Evolutionary conservation across 2,113 vertebrate genomes (phyloP).

Genomic region (Lasiurus cinereus): DNA sequence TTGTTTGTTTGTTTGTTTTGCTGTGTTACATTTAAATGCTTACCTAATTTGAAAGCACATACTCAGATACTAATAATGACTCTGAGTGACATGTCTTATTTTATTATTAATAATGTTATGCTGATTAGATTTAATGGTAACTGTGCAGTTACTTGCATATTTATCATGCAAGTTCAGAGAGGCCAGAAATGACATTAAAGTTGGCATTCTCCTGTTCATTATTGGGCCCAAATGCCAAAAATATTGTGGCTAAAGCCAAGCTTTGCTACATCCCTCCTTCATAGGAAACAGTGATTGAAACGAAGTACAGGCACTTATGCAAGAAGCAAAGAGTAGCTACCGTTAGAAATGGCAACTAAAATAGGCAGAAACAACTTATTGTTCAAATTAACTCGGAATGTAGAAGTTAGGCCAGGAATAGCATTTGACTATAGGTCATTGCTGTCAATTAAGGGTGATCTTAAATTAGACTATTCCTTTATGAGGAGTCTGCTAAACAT

Average conservation of each 20-base stretch:
- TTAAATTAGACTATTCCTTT: neutral
- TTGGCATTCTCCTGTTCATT: neutral
- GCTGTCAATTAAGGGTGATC: neutral
- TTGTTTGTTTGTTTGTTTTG: neutral
- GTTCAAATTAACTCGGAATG: neutral
- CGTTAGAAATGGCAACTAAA: neutral
- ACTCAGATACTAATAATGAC: conserved; percentile 6
- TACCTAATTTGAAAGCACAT: conserved; percentile 7
- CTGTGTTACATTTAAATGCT: neutral
- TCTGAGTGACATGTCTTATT: neutral
- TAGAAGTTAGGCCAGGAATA: neutral
- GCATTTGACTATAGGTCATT: neutral
- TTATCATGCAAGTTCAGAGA: neutral
- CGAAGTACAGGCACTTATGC: neutral
- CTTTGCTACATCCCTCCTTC: neutral
- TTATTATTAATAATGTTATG: neutral
- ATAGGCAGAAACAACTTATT: neutral
- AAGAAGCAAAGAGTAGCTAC: neutral
- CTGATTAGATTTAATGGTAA: neutral
- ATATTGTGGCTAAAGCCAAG: neutral
- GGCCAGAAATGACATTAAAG: neutral
- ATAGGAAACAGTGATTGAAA: neutral
- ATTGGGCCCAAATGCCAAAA: neutral
- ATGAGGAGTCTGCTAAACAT: neutral
- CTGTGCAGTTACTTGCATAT: neutral